A percentile compares a stretch with the other conserved stretches of the same genome.
Evolutionary conservation across 2,888 invertebrate genomes (phyloP).

Genomic region (Drosophila monieri): DNA sequence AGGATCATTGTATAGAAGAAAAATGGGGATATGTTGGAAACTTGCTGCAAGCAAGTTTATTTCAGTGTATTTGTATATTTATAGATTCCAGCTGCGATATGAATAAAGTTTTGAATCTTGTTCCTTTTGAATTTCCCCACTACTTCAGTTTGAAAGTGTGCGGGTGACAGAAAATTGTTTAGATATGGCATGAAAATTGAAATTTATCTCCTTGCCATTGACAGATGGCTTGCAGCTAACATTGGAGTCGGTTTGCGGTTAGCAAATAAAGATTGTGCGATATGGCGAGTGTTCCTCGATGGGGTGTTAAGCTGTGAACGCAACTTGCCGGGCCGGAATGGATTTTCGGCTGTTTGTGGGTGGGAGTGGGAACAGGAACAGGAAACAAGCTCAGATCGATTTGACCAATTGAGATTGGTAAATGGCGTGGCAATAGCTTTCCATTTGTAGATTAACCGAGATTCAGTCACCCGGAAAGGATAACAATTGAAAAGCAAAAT

Average conservation of each 20-base stretch:
- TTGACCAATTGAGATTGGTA: slow-evolving; percentile 7
- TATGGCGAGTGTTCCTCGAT: slow-evolving; percentile 8
- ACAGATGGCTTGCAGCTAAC: slow-evolving; percentile 61
- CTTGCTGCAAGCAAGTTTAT: background rate
- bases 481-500: background rate
- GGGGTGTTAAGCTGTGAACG: slow-evolving; percentile 32
- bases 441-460: slow-evolving; percentile 10
- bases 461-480: background rate
- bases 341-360: slow-evolving; percentile 13
- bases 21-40: background rate
- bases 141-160: slow-evolving; percentile 19
- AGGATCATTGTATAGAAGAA: no score
- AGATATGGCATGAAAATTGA: slow-evolving; percentile 76
- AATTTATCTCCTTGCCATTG: slow-evolving; percentile 67
- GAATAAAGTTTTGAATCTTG: slow-evolving; percentile 58
- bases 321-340: slow-evolving; percentile 22
- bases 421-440: slow-evolving; percentile 7
- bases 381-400: slow-evolving; percentile 3
- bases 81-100: slow-evolving; percentile 59
- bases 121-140: slow-evolving; percentile 14
- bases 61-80: slow-evolving; percentile 24
- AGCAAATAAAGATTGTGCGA: slow-evolving; percentile 48
- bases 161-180: slow-evolving; percentile 68
- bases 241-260: slow-evolving; percentile 43
- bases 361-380: slow-evolving; percentile 3